Evolutionary conservation across 2,113 vertebrate genomes (phyloP), one percentile per base, ranked within the genome.

Genomic region (Danionella cerebrum): DNA sequence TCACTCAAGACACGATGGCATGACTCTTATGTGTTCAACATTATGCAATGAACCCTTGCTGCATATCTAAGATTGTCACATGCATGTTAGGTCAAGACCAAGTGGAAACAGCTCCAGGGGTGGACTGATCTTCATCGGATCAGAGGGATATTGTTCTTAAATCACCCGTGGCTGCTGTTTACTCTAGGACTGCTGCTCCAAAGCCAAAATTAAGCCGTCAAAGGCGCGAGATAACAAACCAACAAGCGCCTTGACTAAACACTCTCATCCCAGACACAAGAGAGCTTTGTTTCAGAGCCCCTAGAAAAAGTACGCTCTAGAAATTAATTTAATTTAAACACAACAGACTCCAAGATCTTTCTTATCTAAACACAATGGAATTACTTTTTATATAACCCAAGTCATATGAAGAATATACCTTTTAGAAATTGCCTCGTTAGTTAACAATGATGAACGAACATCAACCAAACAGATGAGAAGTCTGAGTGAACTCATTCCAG

Each of bases 321-420:
- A 47, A 69, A 64, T 44, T 42, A 24, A 31, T 50, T 72, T 73
- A 25, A 66, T 18, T 60, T 39, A 16, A 10, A 45, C 36, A 76
- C 67, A 78, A 74, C 48, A 69, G 21, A 31, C 19, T 36, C 18
- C 4, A 14, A 21, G 38, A 62, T 47, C 10, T 12, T 35, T 69
- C 35, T 55, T 38, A 72, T 68, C 63, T 44, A 19, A 68, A 48
- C 19, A 24, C 27, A 59, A 63, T 25, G 5, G 31, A 55, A 33
- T 50, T 25, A 18, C 27, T 44, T 64, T 73, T 76, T 75, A 77
- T 63, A 59, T 77, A 73, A 75, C 41, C 5, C 31, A 18, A 41
- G 38, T 74, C 74, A 65, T 76, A 69, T 78, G 78, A 80, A 57
- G 38, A 13, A 52, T 29, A 9, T 45, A 60, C 33, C 29, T 65